Evolutionary conservation across 2,888 invertebrate species (phyloP), one percentile per base, ranked within the genome.

Genomic region (Drosophila neonasuta): DNA sequence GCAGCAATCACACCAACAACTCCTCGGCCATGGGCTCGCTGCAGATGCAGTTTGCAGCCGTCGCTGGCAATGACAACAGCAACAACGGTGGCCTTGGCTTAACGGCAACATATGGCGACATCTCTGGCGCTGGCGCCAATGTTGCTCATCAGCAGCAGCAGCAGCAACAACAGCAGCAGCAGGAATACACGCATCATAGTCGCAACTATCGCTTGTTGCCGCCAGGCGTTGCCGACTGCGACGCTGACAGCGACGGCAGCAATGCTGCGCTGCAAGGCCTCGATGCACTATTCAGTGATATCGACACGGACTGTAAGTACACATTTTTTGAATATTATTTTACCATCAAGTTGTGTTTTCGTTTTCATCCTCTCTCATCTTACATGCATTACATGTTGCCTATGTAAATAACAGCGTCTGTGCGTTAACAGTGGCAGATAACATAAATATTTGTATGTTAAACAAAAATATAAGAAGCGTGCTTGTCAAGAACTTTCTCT

Each of bases 401-500:
- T 50, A 46, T 68, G 74, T 74, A 61, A 73, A 68, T 74, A 64
- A 74, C 77, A 64, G 42, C 46, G 46, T 39, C 46, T 54, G 57
- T 54, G 57, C 44, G 54, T 36, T 66, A 20, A 41, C 13, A 41
- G 39, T 39, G 39, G 13, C 39, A 10, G 39, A 13, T 39, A 39
- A 29, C 57, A 58, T 56, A 17, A 24, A n/a, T 24, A 45, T 45
- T 29, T 36, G 30, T 7, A 58, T 49, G 88, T n/a, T n/a, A 24
- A 24, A 6, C 24, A 1, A 36, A 36, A 36, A 36, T 0, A n/a
- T 1, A 6, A 5, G 36, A 86, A 77, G 77, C 79, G 78, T 80
- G 75, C 90, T 90, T 83, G 88, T 91, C 94, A 94, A 94, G 96
- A 92, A 93, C 95, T 95, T 94, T 92, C 92, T 91, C 94, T 95